Base-by-base conservation (phyloP, 2,888 invertebrate species). In the Melinaea menophilus region DNA sequence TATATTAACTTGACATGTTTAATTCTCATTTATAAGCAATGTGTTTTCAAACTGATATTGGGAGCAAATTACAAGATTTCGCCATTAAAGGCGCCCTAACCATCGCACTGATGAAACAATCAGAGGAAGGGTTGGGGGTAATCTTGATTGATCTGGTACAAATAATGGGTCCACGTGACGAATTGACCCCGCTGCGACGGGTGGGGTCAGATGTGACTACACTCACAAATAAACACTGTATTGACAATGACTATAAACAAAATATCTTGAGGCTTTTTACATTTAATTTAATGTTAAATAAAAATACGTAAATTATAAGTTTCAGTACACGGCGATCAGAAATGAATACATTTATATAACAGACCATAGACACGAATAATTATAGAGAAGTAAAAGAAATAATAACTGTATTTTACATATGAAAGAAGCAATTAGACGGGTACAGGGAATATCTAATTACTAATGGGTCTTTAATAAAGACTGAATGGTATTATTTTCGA, bases 121-220 rank as follows among this genome's bases (percentile, higher is more conserved):
- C 85, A 77, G 67, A 65, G 72, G 73, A 84, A 85, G 88, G 88
- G 88, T 86, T 85, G 84, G 83, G 80, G 80, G 79, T 88, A 88
- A 89, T 90, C 89, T 90, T 89, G 90, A 90, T 89, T 85, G 89
- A 90, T 90, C 85, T 82, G 79, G 77, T 80, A 86, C 89, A 86
- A 89, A 90, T 86, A 69, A 86, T 79, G 79, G 81, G 81, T 62
- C 63, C 65, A 62, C 59, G 62, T 56, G 79, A 77, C 78, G 78
- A 73, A 77, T 73, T 73, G 56, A 63, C 67, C 59, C 61, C 62
- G 48, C 61, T 59, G 55, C 51, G 56, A 61, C 48, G 45, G n/a
- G 47, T 45, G 65, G 60, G 56, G 63, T 54, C 54, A 45, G 57
- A 54, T 62, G 54, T 51, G 51, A 51, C 51, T 31, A 9, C n/a